These are phyloP conservation scores for Anhinga rufa DNA, from an alignment of 2,113 vertebrate genomes.

Conservation along the genomic window DNA sequence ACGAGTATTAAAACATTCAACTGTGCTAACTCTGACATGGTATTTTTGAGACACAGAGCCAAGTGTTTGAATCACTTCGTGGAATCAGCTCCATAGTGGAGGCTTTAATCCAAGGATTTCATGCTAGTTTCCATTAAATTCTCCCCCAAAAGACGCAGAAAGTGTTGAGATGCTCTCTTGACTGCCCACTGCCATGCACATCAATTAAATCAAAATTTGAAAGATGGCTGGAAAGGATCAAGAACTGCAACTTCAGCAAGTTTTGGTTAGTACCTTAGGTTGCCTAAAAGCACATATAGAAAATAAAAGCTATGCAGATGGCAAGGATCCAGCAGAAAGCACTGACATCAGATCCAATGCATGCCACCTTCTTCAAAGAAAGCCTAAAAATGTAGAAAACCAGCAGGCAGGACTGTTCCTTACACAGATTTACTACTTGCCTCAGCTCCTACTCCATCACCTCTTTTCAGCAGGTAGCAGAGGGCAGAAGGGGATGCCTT, in stretches of 20 bases:
- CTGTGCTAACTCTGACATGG: background rate
- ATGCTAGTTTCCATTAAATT: background rate
- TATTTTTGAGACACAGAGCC: background rate
- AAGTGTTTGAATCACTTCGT: background rate
- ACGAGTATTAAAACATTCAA: background rate
- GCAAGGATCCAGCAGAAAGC: background rate
- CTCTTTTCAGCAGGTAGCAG: background rate
- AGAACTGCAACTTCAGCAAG: background rate
- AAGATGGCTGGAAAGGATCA: background rate
- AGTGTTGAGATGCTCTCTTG: background rate
- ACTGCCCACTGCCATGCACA: background rate
- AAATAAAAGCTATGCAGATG: background rate
- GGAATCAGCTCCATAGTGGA: background rate
- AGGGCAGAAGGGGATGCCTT: background rate
- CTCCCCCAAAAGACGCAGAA: background rate
- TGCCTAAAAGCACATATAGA: background rate
- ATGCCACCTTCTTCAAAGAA: background rate
- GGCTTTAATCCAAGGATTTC: background rate
- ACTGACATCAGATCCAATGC: background rate
- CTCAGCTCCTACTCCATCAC: background rate
- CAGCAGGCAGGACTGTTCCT: background rate
- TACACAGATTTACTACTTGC: background rate
- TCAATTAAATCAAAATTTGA: background rate
- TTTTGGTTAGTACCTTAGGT: background rate
- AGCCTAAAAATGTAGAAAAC: background rate